Percentiles rank a stretch among this genome's conserved stretches.
phyloP scores from a whole-genome alignment of 2,888 invertebrate genomes.

The Ceraclea dissimilis region DNA sequence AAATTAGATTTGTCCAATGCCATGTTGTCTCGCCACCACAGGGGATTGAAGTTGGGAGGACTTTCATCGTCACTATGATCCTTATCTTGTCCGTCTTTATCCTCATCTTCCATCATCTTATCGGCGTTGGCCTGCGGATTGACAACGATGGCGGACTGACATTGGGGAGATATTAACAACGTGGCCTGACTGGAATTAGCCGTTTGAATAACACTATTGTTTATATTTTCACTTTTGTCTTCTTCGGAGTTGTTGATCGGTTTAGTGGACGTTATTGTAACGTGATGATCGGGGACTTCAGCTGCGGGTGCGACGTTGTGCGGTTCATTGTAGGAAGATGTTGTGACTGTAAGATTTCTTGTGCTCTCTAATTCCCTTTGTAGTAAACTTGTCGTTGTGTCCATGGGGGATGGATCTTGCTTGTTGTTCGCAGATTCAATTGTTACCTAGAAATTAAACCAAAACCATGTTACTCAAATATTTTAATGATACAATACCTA shows the following conservation, averaged over 20 bases:
- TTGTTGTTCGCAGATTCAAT: conserved; percentile 17
- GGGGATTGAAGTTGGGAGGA: conserved; percentile 32
- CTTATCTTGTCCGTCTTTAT: conserved; percentile 7
- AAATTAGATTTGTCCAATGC: conserved; percentile 52
- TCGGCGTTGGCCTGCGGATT: conserved; percentile 21
- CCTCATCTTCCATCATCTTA: background rate
- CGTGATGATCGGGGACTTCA: conserved; percentile 18
- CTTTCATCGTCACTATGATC: conserved; percentile 22
- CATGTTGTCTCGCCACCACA: conserved; percentile 54
- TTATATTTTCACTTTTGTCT: conserved; percentile 7
- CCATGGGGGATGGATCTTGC: conserved; percentile 15
- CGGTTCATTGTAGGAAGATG: conserved; percentile 18
- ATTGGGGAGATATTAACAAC: conserved; percentile 21
- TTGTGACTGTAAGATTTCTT: conserved; percentile 24
- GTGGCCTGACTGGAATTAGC: conserved; percentile 17
- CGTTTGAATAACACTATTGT: conserved; percentile 18
- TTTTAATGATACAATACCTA: no score
- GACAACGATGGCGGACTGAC: conserved; percentile 21
- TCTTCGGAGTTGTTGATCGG: conserved; percentile 4
- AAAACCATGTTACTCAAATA: no score
- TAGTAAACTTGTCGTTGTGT: conserved; percentile 21
- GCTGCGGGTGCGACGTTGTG: conserved; percentile 11
- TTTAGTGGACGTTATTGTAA: conserved; percentile 22
- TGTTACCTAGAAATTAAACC: conserved; percentile 15
- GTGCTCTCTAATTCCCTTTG: conserved; percentile 24